Base-by-base conservation (phyloP, 2,797 vertebrate species). In the Odontamblyopus lacepedii region DNA sequence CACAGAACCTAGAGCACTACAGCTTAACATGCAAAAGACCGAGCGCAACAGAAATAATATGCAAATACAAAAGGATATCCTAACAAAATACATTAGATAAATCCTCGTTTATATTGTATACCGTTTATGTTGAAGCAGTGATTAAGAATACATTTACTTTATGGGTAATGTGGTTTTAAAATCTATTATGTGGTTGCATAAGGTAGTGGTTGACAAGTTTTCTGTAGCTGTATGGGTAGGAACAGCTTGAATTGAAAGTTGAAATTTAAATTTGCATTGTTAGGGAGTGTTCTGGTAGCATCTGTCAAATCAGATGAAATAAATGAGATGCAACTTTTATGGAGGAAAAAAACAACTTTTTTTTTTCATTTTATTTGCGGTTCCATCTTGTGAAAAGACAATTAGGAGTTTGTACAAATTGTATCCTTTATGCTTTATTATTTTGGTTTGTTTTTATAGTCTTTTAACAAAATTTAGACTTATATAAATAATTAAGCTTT, bases 261-360 rank as follows among this genome's bases (percentile, higher is more conserved):
- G 41, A 29, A 67, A 48, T 13, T n/a, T 41, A 63, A 12, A 50
- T 27, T 63, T 15, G 41, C 30, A n/a, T 63, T 35, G 61, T 38
- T 38, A 63, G 32, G 32, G 38, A 63, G 19, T 41, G 61, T 63
- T 63, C 61, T 41, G 32, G 61, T 12, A 63, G 11, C 61, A 63
- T 63, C 32, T 63, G 61, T 63, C 32, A 63, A 63, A 63, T 30
- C 61, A 63, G 32, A 38, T 38, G 19, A 63, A 38, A 35, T 63
- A 35, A 38, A 41, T 61, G 5, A 61, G 6, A 29, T 32, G 32
- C 15, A 63, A 44, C 62, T 63, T 63, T 41, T 55, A 19, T 55
- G 3, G 53, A 23, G 6, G 48, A 23, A 23, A 55, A n/a, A 55
- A 55, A 55, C 19, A 55, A 55, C 27, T 30, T 30, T 30, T 30